Evolutionary conservation across 1,140 invertebrate species (phyloP).

Genomic region (Ptiloglossa arizonensis): DNA sequence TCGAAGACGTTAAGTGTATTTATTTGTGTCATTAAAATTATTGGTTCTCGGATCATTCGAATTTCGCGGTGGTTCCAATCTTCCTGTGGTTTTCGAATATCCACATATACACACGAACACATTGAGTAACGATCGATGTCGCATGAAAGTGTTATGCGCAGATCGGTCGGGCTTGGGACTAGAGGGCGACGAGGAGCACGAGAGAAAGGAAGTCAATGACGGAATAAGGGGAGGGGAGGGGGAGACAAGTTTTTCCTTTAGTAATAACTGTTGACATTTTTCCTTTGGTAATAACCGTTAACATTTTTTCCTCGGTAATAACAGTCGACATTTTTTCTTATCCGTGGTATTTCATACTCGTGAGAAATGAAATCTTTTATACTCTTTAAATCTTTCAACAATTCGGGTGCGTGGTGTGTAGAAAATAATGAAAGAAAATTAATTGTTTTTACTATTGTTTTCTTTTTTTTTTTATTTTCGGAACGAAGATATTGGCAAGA

Average conservation of each 20-base stretch:
- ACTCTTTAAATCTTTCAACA: too few relatives aligned
- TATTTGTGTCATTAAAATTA: not conserved
- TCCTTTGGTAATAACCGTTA: not conserved
- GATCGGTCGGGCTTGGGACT: slow-evolving; percentile 48
- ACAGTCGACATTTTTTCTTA: not conserved
- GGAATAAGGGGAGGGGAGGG: too few relatives aligned
- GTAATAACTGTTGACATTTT: not conserved
- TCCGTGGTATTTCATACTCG: not conserved
- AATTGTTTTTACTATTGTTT: too few relatives aligned
- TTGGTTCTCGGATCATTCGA: slow-evolving; percentile 14
- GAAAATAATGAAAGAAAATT: too few relatives aligned
- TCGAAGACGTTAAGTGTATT: not conserved
- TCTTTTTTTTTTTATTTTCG: too few relatives aligned
- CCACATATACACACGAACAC: slow-evolving; percentile 9
- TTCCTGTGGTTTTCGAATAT: slow-evolving; percentile 51
- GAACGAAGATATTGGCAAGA: too few relatives aligned
- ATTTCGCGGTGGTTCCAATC: slow-evolving; percentile 45
- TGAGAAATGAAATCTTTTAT: not conserved
- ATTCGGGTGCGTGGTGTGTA: not conserved
- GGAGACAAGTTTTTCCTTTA: not conserved
- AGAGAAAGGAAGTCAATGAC: slow-evolving; percentile 24
- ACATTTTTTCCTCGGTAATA: too few relatives aligned
- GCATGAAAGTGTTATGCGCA: slow-evolving; percentile 63
- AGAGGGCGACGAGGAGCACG: slow-evolving; percentile 37
- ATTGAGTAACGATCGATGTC: slow-evolving; percentile 58